Conservation (phyloP, 2,888 invertebrate species). For the Cantharis flavilabris region DNA sequence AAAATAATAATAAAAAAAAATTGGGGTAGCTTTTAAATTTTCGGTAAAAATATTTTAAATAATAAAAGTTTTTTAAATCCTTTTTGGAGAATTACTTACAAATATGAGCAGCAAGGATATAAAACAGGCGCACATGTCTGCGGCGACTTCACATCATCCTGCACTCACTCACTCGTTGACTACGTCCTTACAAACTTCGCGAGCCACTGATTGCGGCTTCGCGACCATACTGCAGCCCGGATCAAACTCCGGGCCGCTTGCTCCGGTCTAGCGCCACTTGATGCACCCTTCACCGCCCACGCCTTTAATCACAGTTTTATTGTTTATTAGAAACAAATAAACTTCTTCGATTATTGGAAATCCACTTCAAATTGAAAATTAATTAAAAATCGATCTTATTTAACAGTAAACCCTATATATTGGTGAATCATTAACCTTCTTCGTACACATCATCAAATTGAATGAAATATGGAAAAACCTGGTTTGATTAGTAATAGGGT, state of each 20-base stretch:
- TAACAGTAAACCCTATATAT: not conserved
- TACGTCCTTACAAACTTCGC: slow-evolving; percentile 47
- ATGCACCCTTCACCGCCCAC: slow-evolving; percentile 29
- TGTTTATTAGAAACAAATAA: not conserved
- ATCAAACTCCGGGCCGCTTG: slow-evolving; percentile 28
- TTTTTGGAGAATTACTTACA: slow-evolving; percentile 15
- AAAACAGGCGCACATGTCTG: slow-evolving; percentile 49
- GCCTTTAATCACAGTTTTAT: slow-evolving; percentile 5
- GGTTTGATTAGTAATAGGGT: not conserved
- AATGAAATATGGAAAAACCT: not conserved
- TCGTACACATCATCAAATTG: not conserved
- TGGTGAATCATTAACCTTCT: not conserved
- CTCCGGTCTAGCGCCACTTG: slow-evolving; percentile 30
- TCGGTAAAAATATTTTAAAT: not conserved
- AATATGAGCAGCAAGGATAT: slow-evolving; percentile 45
- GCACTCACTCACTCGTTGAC: slow-evolving; percentile 48
- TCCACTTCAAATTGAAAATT: not conserved
- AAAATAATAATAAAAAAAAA: not conserved
- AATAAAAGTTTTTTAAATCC: not conserved
- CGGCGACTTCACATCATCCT: slow-evolving; percentile 47
- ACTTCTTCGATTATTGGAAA: not conserved
- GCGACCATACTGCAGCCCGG: slow-evolving; percentile 15
- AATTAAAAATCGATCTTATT: not conserved
- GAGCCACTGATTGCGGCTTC: slow-evolving; percentile 42
- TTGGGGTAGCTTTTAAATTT: not conserved